phyloP scores from a whole-genome alignment of 2,113 vertebrate species.

The Otus sunia region DNA sequence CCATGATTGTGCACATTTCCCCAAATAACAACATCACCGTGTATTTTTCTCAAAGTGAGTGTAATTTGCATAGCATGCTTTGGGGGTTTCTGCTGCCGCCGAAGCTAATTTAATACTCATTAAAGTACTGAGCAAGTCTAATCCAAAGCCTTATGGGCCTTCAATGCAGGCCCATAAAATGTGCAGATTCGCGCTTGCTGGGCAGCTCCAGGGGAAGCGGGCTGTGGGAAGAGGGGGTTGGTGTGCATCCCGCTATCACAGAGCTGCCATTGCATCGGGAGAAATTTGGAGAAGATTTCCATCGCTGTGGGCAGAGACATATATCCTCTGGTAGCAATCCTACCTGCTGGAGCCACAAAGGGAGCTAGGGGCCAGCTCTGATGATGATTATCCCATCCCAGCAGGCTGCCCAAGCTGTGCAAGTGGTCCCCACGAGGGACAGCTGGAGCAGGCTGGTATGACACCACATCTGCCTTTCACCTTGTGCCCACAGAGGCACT shows the following conservation, averaged over 20 bases:
- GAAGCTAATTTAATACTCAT: conserved; percentile 27
- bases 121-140: conserved; percentile 41
- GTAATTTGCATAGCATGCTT: conserved; percentile 30
- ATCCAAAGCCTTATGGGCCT: neutral
- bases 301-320: neutral
- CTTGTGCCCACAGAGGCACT: neutral
- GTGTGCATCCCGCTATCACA: neutral
- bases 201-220: neutral
- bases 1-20: neutral
- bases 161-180: conserved; percentile 5
- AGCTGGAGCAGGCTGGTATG: neutral
- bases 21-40: neutral
- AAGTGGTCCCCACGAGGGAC: rapidly evolving
- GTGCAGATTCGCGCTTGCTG: neutral
- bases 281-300: neutral
- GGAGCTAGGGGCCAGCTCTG: neutral
- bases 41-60: conserved; percentile 8
- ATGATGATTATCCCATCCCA: neutral
- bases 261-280: neutral
- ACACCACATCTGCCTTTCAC: rapidly evolving
- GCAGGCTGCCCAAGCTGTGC: rapidly evolving
- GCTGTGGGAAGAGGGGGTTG: neutral
- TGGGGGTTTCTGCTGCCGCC: neutral
- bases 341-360: rapidly evolving
- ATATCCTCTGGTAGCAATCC: neutral